A percentile compares a stretch with the other conserved stretches of the same genome.
Evolutionary conservation across 2,888 invertebrate genomes (phyloP).

Genomic region (Agonum fuliginosum): DNA sequence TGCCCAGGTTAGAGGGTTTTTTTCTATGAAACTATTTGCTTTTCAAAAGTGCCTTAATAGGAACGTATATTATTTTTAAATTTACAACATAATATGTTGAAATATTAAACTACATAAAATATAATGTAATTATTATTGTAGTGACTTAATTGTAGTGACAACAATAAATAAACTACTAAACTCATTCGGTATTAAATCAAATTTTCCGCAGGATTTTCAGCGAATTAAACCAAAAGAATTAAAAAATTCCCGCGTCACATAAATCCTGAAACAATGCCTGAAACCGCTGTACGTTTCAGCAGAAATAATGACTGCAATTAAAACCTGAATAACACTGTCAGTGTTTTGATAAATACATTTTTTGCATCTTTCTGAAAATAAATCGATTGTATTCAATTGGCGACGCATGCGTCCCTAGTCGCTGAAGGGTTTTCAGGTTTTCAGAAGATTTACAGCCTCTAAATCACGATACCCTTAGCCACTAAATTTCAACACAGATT

Average conservation of each 20-base stretch:
- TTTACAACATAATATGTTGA: too few species aligned
- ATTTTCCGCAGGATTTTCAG: too few species aligned
- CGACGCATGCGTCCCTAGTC: not conserved
- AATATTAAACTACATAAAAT: too few species aligned
- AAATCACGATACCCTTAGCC: not conserved
- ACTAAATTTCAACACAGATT: constrained; percentile 1
- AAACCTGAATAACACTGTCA: constrained; percentile 13
- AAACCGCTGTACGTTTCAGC: not conserved
- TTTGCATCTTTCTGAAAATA: not conserved
- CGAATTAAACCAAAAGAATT: constrained; percentile 9
- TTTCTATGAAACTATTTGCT: too few species aligned
- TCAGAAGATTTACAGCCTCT: not conserved
- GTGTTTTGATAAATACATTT: constrained; percentile 17
- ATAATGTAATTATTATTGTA: too few species aligned
- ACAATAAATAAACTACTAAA: too few species aligned
- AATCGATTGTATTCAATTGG: not conserved
- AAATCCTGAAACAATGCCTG: constrained; percentile 11
- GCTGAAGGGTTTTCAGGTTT: not conserved
- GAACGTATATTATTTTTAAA: too few species aligned
- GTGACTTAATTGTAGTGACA: too few species aligned
- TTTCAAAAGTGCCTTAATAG: too few species aligned
- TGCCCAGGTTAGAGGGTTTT: too few species aligned
- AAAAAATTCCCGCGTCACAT: constrained; percentile 3
- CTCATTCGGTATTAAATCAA: too few species aligned
- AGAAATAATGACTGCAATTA: constrained; percentile 32